Conservation (phyloP, 2,888 invertebrate genomes). For the Germaria angustata region DNA sequence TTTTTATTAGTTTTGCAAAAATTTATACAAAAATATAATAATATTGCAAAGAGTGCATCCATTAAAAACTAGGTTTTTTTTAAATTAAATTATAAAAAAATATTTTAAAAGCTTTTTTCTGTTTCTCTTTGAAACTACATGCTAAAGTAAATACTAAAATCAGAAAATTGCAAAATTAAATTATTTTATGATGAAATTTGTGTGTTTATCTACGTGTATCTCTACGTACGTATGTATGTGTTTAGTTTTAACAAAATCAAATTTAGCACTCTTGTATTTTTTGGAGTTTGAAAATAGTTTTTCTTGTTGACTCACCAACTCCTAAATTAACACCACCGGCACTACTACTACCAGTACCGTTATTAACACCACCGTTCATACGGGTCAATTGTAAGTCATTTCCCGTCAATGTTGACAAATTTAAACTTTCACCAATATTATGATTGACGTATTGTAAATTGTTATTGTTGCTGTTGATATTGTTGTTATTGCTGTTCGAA, state of each 20-base stretch:
- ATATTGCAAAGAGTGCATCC: conserved; percentile 47
- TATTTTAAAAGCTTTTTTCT: conserved; percentile 24
- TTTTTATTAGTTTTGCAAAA: conserved; percentile 32
- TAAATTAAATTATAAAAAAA: conserved; percentile 22
- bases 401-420: conserved; percentile 54
- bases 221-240: neutral
- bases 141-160: conserved; percentile 45
- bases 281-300: conserved; percentile 35
- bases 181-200: neutral
- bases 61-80: conserved; percentile 26
- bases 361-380: conserved; percentile 79
- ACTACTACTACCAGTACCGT: conserved; percentile 80
- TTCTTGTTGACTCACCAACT: conserved; percentile 63
- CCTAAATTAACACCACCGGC: conserved; percentile 71
- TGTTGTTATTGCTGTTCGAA: conserved; percentile 45
- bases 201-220: too few relatives aligned
- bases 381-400: conserved; percentile 70
- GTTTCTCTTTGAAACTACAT: conserved; percentile 14
- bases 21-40: conserved; percentile 40
- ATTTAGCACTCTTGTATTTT: conserved; percentile 61
- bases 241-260: conserved; percentile 1
- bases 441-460: conserved; percentile 59
- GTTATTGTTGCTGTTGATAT: conserved; percentile 67
- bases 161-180: conserved; percentile 34
- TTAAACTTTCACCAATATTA: conserved; percentile 44